Base-by-base conservation (phyloP, 2,888 invertebrate genomes). In the Clanis bilineata region DNA sequence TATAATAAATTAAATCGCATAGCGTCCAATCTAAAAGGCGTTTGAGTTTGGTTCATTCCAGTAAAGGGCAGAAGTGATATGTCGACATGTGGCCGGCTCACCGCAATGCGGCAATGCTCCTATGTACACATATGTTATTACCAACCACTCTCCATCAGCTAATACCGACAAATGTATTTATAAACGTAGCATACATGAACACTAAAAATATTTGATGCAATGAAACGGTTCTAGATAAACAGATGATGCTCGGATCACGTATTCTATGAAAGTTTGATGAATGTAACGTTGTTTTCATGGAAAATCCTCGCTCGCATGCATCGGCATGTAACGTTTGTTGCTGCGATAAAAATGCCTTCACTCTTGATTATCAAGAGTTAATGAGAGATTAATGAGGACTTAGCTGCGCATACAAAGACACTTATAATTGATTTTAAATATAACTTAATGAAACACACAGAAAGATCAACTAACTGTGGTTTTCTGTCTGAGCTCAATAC, bases 91-190 rank as follows among this genome's bases (percentile, higher is more conserved):
- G 86, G 77, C 81, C 82, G 83, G 79, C 82, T 74, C 85, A 83
- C 90, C 88, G 90, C 90, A 90, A 83, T 90, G 90, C 90, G 90
- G 88, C 88, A 88, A 80, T 81, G 82, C 83, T 86, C 83, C 81
- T 86, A 84, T 86, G 85, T 85, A 88, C 85, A 86, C 86, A 85
- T 78, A 79, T 71, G 76, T 74, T 82, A 82, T 81, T 82, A 83
- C 83, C 82, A 82, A 78, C 81, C 77, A 78, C 82, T 82, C 78
- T 76, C 74, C 77, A 79, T 75, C 74, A 77, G 76, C 82, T 84
- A 83, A 86, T 81, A 85, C 80, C 75, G 67, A 65, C 62, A 70
- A 75, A 73, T 72, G 75, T 80, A 78, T 79, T 79, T 80, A 82
- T 80, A 80, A 82, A 79, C 74, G 71, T 39, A 43, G 39, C 58